phyloP scores from a whole-genome alignment of 2,888 invertebrate genomes.

The Yponomeuta cagnagella region DNA sequence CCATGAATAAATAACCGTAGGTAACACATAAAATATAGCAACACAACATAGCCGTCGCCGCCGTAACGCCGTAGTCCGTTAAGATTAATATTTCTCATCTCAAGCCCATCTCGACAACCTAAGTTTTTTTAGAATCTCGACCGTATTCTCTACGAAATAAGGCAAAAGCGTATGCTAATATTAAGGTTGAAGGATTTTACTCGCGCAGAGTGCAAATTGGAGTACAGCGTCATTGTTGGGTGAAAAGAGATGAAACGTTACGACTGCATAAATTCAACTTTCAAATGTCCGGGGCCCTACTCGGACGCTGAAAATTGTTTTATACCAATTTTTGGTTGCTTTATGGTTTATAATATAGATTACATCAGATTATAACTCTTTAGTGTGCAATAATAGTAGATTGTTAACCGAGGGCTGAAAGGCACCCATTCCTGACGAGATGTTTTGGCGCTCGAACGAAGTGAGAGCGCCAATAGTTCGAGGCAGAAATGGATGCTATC shows the following conservation, averaged over 20 bases:
- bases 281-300: background rate
- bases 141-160: background rate
- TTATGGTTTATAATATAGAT: too few species aligned
- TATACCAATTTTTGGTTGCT: background rate
- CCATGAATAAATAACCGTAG: too few species aligned
- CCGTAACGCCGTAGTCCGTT: too few species aligned
- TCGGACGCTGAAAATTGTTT: background rate
- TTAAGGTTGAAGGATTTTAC: background rate
- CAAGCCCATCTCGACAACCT: background rate
- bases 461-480: too few species aligned
- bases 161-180: background rate
- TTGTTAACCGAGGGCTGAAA: too few species aligned
- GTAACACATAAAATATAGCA: too few species aligned
- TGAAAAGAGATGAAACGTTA: conserved; percentile 3
- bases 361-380: too few species aligned
- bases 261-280: background rate
- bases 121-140: background rate
- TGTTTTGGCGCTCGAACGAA: too few species aligned
- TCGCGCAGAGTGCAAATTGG: background rate
- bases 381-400: too few species aligned
- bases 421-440: too few species aligned
- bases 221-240: background rate
- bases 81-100: background rate
- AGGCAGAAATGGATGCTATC: too few species aligned
- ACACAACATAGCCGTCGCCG: too few species aligned